These are phyloP conservation scores for Sphaeridia pumilis DNA, from an alignment of 2,888 invertebrate genomes.

Conservation along the genomic window DNA sequence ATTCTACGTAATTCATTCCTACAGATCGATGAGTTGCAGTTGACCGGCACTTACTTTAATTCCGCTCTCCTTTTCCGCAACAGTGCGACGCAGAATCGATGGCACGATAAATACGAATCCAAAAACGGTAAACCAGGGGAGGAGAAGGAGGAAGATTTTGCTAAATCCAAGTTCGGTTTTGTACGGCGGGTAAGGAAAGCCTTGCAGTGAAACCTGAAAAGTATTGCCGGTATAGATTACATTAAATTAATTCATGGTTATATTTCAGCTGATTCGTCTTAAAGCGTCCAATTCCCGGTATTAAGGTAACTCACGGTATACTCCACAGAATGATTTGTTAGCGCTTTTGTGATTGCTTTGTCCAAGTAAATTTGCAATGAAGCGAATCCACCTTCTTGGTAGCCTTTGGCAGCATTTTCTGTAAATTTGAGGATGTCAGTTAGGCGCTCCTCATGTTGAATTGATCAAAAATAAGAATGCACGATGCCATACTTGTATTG, in stretches of 20 bases:
- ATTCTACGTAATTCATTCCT: background rate
- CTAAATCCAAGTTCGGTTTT: constrained; percentile 36
- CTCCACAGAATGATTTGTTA: constrained; percentile 15
- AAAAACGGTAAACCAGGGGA: constrained; percentile 41
- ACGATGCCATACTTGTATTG: background rate
- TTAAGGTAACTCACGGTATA: no score
- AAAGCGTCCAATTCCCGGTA: no score
- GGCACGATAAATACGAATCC: constrained; percentile 46
- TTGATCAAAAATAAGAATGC: no score
- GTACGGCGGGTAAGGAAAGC: constrained; percentile 48
- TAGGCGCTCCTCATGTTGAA: no score
- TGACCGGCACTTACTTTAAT: constrained; percentile 44
- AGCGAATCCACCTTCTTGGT: constrained; percentile 18
- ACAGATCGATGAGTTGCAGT: no score
- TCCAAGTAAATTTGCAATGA: constrained; percentile 32
- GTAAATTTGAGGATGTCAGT: background rate
- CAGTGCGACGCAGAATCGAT: constrained; percentile 46
- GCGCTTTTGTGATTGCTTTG: constrained; percentile 22
- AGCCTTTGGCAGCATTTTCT: constrained; percentile 8
- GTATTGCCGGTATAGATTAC: background rate
- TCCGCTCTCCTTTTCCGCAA: constrained; percentile 51
- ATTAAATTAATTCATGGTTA: background rate
- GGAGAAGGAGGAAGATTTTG: constrained; percentile 34
- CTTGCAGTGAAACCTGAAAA: constrained; percentile 42
- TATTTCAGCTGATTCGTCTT: background rate